A percentile compares a stretch with the other conserved stretches of the same genome.
Conservation (phyloP, 2,888 invertebrate genomes). For the Apamea sordens region DNA sequence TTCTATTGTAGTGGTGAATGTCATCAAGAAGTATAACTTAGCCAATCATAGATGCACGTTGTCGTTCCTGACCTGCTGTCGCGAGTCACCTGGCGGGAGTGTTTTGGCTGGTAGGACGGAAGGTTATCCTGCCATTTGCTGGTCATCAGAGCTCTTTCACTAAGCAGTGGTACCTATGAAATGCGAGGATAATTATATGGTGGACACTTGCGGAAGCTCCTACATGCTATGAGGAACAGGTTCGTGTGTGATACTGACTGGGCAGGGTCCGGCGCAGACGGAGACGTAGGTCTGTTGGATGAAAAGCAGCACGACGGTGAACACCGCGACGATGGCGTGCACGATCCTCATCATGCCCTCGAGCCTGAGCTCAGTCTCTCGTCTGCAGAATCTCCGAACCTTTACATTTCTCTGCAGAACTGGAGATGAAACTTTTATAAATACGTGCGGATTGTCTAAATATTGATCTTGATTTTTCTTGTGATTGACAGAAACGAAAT, state of each 20-base stretch:
- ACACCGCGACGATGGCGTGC: conserved; percentile 71
- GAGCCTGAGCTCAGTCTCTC: conserved; percentile 4
- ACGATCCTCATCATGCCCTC: conserved; percentile 66
- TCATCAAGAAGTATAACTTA: background rate
- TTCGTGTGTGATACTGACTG: conserved; percentile 59
- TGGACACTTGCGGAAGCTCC: background rate
- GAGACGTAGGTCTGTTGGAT: conserved; percentile 65
- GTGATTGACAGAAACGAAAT: conserved; percentile 25
- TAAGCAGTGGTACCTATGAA: conserved; percentile 49
- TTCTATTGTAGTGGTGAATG: background rate
- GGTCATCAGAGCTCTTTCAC: conserved; percentile 52
- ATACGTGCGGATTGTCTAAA: background rate
- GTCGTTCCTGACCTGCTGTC: conserved; percentile 37
- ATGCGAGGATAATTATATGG: conserved; percentile 34
- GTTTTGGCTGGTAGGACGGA: conserved; percentile 41
- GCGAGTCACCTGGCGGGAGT: conserved; percentile 32
- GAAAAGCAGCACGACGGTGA: conserved; percentile 72
- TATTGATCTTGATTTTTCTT: conserved; percentile 21
- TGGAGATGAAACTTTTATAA: conserved; percentile 7
- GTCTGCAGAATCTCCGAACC: background rate
- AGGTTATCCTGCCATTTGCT: conserved; percentile 52
- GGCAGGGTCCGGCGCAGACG: conserved; percentile 59
- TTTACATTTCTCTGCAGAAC: conserved; percentile 38
- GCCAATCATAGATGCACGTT: conserved; percentile 25
- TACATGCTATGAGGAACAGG: background rate